Evolutionary conservation across 1,140 invertebrate genomes (phyloP), one percentile per base, ranked within the genome.

Genomic region (Pseudomyrmex pallidus): DNA sequence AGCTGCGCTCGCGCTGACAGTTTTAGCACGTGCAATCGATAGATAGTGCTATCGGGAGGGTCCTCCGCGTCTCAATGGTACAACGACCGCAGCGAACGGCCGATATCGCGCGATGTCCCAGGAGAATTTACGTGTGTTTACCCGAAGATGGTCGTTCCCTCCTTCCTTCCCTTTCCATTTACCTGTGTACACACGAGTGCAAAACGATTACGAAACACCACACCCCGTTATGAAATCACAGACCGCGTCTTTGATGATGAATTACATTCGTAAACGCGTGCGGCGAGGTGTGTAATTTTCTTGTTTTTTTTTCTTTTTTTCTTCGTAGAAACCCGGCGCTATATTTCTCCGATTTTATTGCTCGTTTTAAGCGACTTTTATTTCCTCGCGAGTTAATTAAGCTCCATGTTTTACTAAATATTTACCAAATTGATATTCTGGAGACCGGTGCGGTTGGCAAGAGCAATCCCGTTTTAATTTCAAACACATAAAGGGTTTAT

Each of bases 11-110:
- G 64, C 74, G 85, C 85, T 84, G 90, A 91, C 90, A 90, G 88
- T 74, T 91, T 91, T 91, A 90, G 87, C 83, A 86, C 89, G 20
- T 67, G 83, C 83, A 91, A 91, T 91, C 90, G 87, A 91, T 91
- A 90, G 90, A 90, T 89, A 87, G 73, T 74, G 62, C 62, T 67
- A 83, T 83, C 59, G 52, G 22, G 62, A 76, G 35, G 54, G 13
- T 44, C 54, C 77, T 15, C 13, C 20, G 22, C 35, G 46, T 4
- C 25, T 52, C 59, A 10, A 50, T 66, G 25, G 13, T 56, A 83
- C 73, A 74, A 62, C 82, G 74, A 83, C n/a, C 61, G 8, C 80
- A 61, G 48, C 68, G 52, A 44, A 56, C 35, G 63, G 17, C 50
- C 20, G 44, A 80, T 80, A 80, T 80, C 66, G 64, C 12, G 74